A percentile compares a stretch with the other conserved stretches of the same genome.
Evolutionary conservation across 2,797 vertebrate genomes (phyloP).

Genomic region (Onychomys arenicola): DNA sequence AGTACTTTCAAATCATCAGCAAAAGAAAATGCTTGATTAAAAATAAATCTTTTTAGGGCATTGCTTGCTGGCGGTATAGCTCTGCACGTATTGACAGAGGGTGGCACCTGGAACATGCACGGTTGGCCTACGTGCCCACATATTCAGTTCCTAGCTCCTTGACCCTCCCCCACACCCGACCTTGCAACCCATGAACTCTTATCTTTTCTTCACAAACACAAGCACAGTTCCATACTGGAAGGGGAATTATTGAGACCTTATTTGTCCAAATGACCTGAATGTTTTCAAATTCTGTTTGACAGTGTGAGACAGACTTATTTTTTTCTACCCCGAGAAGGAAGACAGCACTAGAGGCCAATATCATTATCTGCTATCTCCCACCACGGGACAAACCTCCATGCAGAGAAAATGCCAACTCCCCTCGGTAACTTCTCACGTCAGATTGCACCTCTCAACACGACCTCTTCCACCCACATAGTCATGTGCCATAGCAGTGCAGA

Average conservation of each 20-base stretch:
- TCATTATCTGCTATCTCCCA: neutral
- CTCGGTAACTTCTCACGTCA: slow-evolving; percentile 73
- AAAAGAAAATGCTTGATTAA: slow-evolving; percentile 19
- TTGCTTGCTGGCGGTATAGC: neutral
- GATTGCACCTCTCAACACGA: slow-evolving; percentile 76
- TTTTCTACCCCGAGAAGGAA: neutral
- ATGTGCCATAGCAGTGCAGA: slow-evolving; percentile 66
- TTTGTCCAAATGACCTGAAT: neutral
- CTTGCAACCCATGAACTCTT: neutral
- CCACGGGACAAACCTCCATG: slow-evolving; percentile 26
- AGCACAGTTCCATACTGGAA: neutral
- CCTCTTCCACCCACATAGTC: slow-evolving; percentile 78
- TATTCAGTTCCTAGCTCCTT: slow-evolving; percentile 7
- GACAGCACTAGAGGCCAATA: neutral
- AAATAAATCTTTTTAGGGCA: slow-evolving; percentile 5
- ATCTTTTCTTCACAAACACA: slow-evolving; percentile 41
- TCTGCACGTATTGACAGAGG: neutral
- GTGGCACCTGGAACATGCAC: neutral
- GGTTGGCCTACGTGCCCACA: neutral
- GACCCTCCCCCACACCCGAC: neutral
- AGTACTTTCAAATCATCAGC: neutral
- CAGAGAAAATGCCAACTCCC: slow-evolving; percentile 62
- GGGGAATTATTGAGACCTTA: neutral
- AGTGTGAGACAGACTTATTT: neutral
- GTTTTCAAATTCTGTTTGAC: slow-evolving; percentile 3